A percentile compares a stretch with the other conserved stretches of the same genome.
Conservation (phyloP, 53 echinoderm and acorn worm species). For the Astropecten irregularis region DNA sequence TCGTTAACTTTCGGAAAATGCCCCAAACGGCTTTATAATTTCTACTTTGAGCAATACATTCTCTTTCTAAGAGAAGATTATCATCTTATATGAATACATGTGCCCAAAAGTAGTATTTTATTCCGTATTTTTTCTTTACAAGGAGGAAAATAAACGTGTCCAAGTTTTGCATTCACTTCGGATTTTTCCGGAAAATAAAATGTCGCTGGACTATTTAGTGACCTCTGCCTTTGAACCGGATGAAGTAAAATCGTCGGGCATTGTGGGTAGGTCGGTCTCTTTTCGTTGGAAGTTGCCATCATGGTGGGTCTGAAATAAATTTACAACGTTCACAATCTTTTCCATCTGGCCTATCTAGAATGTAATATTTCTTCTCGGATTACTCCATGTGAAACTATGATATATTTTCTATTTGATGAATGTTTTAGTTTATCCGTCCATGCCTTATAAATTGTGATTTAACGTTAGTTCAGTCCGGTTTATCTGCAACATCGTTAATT, state of each 20-base stretch:
- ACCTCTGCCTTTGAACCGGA: neutral
- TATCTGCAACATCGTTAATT: neutral
- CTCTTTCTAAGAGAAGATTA: neutral
- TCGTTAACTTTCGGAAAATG: constrained; percentile 23
- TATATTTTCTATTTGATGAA: neutral
- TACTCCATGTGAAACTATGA: neutral
- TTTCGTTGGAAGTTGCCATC: constrained; percentile 58
- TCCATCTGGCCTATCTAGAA: constrained; percentile 2
- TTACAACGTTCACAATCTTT: neutral
- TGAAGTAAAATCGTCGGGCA: neutral
- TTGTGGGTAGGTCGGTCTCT: constrained; percentile 48
- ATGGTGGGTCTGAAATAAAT: constrained; percentile 44
- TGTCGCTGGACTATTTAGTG: neutral
- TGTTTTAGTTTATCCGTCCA: neutral
- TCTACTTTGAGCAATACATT: too few relatives aligned
- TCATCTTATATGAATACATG: neutral
- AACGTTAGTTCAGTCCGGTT: neutral
- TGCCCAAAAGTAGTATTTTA: neutral
- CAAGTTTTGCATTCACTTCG: neutral
- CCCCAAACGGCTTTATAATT: too few relatives aligned
- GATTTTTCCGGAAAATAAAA: constrained; percentile 3
- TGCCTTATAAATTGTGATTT: neutral
- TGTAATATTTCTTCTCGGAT: neutral
- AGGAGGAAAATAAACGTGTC: neutral
- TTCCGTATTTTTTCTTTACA: neutral